These are phyloP conservation scores for Coryphaenoides rupestris DNA, from an alignment of 2,113 vertebrate species.

Conservation along the genomic window DNA sequence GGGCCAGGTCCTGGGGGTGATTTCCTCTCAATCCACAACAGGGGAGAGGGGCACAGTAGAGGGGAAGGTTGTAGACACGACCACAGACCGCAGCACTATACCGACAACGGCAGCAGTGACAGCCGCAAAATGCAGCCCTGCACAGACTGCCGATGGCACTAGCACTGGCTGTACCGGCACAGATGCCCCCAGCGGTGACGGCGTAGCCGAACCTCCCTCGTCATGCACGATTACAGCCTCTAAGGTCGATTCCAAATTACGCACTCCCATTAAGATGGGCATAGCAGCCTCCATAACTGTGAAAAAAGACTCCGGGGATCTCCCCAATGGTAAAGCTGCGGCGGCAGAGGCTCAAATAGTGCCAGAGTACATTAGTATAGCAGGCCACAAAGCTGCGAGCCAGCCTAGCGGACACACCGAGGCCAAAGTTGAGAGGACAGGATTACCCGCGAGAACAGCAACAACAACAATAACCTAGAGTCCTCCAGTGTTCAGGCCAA, in stretches of 20 bases:
- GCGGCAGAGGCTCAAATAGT: slow-evolving; percentile 79
- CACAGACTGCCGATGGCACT: slow-evolving; percentile 83
- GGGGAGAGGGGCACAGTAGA: slow-evolving; percentile 88
- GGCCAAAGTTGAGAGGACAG: slow-evolving; percentile 78
- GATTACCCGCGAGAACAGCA: slow-evolving; percentile 94
- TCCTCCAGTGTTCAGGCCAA: slow-evolving; percentile 85
- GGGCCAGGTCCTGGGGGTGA: slow-evolving; percentile 87
- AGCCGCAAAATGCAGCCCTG: slow-evolving; percentile 82
- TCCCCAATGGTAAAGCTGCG: slow-evolving; percentile 82
- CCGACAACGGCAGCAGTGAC: slow-evolving; percentile 64
- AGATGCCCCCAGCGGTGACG: slow-evolving; percentile 82
- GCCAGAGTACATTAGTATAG: slow-evolving; percentile 82
- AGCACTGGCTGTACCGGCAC: slow-evolving; percentile 83
- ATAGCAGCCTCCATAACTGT: slow-evolving; percentile 96
- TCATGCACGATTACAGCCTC: slow-evolving; percentile 84
- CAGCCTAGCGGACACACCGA: slow-evolving; percentile 70
- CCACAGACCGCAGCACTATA: slow-evolving; percentile 79
- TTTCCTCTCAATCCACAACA: slow-evolving; percentile 90
- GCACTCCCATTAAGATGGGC: slow-evolving; percentile 99
- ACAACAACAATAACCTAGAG: slow-evolving; percentile 99
- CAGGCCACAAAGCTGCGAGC: slow-evolving; percentile 69
- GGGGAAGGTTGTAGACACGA: slow-evolving; percentile 81
- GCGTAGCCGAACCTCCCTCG: slow-evolving; percentile 82
- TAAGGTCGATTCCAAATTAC: slow-evolving; percentile 96
- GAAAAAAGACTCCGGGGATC: slow-evolving; percentile 96